Percentiles rank a stretch among this genome's conserved stretches.
Conservation (phyloP, 1,140 invertebrate species). For the Lepidurus packardi region DNA sequence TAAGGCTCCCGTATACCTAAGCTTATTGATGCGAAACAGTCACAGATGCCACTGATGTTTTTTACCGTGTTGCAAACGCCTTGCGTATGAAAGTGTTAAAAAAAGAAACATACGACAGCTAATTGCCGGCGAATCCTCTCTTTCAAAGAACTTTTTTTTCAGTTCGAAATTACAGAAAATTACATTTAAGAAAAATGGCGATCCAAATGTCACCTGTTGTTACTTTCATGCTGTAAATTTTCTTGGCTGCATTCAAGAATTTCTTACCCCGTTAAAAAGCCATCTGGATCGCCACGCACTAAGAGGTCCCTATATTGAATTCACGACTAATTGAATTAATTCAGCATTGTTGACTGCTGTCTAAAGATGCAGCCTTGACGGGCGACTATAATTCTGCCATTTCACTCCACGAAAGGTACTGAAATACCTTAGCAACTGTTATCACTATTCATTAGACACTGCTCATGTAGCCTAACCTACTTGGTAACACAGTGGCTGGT, state of each 20-base stretch:
- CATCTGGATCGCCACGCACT: constrained; percentile 29
- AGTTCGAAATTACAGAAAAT: not conserved
- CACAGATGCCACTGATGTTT: too few relatives aligned
- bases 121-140: too few relatives aligned
- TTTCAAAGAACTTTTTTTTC: not conserved
- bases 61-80: not conserved
- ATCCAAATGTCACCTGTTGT: constrained; percentile 28
- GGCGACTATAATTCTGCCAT: too few relatives aligned
- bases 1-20: not conserved
- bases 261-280: constrained; percentile 25
- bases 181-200: constrained; percentile 30
- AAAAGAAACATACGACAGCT: too few relatives aligned
- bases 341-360: not conserved
- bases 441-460: too few relatives aligned
- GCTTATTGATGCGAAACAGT: too few relatives aligned
- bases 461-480: too few relatives aligned
- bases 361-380: too few relatives aligned
- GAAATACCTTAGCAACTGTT: too few relatives aligned
- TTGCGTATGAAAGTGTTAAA: not conserved
- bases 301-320: constrained; percentile 28
- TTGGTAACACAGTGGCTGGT: too few relatives aligned
- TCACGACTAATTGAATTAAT: not conserved
- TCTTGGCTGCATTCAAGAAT: constrained; percentile 23
- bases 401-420: too few relatives aligned
- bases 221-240: constrained; percentile 30